A percentile compares a stretch with the other conserved stretches of the same genome.
phyloP scores from a whole-genome alignment of 2,888 invertebrate species.

The Xestoiulus laeticollis region DNA sequence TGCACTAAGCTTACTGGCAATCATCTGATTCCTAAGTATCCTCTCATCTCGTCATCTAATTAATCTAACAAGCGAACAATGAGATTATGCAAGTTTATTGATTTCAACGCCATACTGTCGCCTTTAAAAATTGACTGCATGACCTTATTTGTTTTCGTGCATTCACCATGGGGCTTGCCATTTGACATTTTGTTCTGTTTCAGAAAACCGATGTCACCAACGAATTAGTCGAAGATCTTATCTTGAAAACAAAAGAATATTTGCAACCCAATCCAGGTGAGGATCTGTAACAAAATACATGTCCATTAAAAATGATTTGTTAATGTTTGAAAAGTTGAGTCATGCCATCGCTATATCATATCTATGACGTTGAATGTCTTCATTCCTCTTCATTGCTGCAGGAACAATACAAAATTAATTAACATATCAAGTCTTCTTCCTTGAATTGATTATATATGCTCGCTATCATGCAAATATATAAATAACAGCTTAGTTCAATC shows the following conservation, averaged over 20 bases:
- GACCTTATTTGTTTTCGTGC: neutral
- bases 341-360: neutral
- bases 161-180: neutral
- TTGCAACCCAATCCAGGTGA: slow-evolving; percentile 96
- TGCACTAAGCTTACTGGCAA: neutral
- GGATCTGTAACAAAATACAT: neutral
- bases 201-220: slow-evolving; percentile 98
- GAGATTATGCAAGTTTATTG: slow-evolving; percentile 25
- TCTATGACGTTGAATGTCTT: neutral
- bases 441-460: no score
- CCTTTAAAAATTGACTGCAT: slow-evolving; percentile 22
- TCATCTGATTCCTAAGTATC: neutral
- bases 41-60: neutral
- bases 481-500: no score
- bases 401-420: neutral
- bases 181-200: slow-evolving; percentile 52
- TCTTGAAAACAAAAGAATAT: slow-evolving; percentile 97
- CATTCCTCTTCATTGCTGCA: neutral
- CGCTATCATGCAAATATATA: neutral
- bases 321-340: no score
- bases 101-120: slow-evolving; percentile 36
- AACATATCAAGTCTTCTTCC: no score
- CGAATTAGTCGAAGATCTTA: slow-evolving; percentile 95
- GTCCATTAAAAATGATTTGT: neutral
- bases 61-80: neutral